Evolutionary conservation across 2,113 vertebrate species (phyloP).

Genomic region (Takifugu bimaculatus): DNA sequence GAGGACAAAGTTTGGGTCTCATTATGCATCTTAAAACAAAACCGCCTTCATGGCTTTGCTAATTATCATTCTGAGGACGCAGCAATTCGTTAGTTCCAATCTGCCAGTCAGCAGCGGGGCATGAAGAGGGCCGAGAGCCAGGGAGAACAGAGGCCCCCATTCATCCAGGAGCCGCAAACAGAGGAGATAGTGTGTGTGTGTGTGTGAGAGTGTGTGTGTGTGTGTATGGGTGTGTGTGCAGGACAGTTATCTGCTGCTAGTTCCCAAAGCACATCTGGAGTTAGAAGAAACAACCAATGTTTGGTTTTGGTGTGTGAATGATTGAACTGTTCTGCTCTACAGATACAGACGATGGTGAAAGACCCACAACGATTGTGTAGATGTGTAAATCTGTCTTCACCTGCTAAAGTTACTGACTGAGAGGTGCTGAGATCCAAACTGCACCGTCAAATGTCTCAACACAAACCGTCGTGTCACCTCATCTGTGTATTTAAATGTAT

Average conservation of each 20-base stretch:
- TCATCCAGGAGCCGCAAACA: slow-evolving; percentile 56
- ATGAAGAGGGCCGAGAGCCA: slow-evolving; percentile 85
- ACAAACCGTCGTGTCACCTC: too few relatives aligned
- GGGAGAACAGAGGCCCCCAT: slow-evolving; percentile 60
- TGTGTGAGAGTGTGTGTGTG: slow-evolving; percentile 25
- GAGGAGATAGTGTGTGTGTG: slow-evolving; percentile 25
- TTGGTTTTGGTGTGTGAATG: background rate
- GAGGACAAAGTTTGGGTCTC: slow-evolving; percentile 74
- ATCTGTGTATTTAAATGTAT: too few relatives aligned
- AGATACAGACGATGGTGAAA: too few relatives aligned
- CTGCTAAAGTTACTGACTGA: too few relatives aligned
- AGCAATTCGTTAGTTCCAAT: slow-evolving; percentile 99
- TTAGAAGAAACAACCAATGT: background rate
- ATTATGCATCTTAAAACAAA: slow-evolving; percentile 88
- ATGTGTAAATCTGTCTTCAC: too few relatives aligned
- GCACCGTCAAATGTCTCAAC: too few relatives aligned
- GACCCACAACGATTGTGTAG: too few relatives aligned
- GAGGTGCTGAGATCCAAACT: too few relatives aligned
- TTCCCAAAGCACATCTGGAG: background rate
- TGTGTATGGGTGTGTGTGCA: slow-evolving; percentile 24
- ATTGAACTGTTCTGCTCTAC: background rate
- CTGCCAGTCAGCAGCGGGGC: slow-evolving; percentile 86
- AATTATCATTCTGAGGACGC: slow-evolving; percentile 99
- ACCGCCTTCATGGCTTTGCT: slow-evolving; percentile 91
- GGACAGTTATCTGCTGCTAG: too few relatives aligned